These are phyloP conservation scores for Tonatia bakeri DNA, from an alignment of 2,113 vertebrate species.

Conservation along the genomic window DNA sequence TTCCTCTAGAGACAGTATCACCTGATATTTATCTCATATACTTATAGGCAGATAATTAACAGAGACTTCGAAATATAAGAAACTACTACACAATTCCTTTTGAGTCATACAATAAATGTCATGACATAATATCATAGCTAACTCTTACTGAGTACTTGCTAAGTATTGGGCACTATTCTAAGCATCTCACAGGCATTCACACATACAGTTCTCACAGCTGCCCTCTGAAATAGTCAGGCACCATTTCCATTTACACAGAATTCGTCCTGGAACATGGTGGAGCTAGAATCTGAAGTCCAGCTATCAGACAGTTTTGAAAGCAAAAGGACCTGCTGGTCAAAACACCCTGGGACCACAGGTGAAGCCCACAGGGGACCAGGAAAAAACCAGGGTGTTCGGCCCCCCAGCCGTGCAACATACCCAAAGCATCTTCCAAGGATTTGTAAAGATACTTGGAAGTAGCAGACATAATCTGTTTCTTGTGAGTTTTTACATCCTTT, in stretches of 20 bases:
- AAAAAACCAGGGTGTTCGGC: neutral
- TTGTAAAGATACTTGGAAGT: slow-evolving; percentile 13
- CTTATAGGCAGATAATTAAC: neutral
- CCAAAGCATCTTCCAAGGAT: neutral
- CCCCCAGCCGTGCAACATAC: neutral
- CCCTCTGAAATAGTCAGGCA: neutral
- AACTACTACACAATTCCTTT: neutral
- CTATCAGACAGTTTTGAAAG: neutral
- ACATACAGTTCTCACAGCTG: neutral
- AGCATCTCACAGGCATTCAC: neutral
- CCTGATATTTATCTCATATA: neutral
- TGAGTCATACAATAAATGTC: neutral
- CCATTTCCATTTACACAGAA: neutral
- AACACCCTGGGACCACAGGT: neutral
- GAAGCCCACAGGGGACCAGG: neutral
- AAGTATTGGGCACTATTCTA: neutral
- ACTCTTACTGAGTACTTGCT: neutral
- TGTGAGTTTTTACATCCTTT: slow-evolving; percentile 53
- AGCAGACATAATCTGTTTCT: slow-evolving; percentile 64
- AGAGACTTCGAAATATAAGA: neutral
- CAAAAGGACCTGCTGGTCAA: neutral
- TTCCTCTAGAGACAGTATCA: neutral
- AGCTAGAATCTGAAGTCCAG: neutral
- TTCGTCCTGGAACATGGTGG: neutral
- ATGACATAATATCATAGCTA: neutral